Evolutionary conservation across 1,140 invertebrate species (phyloP).

Genomic region (Meloidogyne hapla): DNA sequence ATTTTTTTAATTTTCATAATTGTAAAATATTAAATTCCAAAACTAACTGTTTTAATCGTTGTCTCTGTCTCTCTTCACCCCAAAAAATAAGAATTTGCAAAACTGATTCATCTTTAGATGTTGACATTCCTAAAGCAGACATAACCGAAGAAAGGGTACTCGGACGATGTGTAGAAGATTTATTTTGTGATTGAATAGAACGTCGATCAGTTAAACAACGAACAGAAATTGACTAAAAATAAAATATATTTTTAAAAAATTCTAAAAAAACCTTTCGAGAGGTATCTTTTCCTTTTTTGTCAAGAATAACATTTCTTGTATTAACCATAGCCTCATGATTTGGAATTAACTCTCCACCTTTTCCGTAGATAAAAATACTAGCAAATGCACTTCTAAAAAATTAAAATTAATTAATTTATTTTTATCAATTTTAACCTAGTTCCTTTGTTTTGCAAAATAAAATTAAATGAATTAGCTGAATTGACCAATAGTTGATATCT

Average conservation of each 20-base stretch:
- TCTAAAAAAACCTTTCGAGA: background rate
- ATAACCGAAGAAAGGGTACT: constrained; percentile 5
- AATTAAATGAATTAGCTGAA: constrained; percentile 11
- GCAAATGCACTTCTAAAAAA: constrained; percentile 8
- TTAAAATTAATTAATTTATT: background rate
- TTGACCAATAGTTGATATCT: constrained; percentile 16
- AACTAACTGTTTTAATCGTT: constrained; percentile 14
- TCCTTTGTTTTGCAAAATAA: constrained; percentile 15
- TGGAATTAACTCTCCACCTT: background rate
- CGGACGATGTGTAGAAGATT: background rate
- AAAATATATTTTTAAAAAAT: background rate
- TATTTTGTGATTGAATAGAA: background rate
- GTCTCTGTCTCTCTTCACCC: constrained; percentile 24
- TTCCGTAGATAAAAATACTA: constrained; percentile 11
- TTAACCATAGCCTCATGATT: constrained; percentile 8
- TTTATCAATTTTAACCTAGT: background rate
- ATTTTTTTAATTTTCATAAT: background rate
- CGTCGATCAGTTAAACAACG: constrained; percentile 12
- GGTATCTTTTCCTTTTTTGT: background rate
- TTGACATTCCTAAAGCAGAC: constrained; percentile 6
- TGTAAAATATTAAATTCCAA: background rate
- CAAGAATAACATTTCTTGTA: constrained; percentile 8
- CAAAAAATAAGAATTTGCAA: constrained; percentile 22
- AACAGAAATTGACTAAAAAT: constrained; percentile 1
- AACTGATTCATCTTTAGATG: background rate